Percentiles rank a stretch among this genome's conserved stretches.
Evolutionary conservation across 2,113 vertebrate species (phyloP).

Genomic region (Sclerurus mexicanus): DNA sequence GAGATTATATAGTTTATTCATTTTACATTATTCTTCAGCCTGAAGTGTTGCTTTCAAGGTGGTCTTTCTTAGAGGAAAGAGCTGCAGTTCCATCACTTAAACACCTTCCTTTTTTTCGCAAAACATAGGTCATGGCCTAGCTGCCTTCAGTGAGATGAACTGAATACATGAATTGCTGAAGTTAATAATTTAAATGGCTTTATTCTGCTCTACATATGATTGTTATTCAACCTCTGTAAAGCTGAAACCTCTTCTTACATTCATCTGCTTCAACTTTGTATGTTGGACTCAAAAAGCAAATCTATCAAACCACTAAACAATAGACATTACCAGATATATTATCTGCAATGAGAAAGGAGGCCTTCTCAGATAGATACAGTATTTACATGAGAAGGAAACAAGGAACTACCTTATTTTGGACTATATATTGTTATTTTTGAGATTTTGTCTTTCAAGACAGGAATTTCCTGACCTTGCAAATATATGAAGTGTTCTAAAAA

Average conservation of each 20-base stretch:
- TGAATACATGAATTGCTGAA: not conserved
- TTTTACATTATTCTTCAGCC: not conserved
- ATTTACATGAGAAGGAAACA: not conserved
- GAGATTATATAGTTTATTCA: not conserved
- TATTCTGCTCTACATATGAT: not conserved
- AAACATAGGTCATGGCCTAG: not conserved
- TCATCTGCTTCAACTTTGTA: not conserved
- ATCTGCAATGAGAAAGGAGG: not conserved
- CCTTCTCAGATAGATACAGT: not conserved
- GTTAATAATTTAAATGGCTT: not conserved
- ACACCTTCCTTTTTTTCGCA: not conserved
- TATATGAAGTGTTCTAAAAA: not conserved
- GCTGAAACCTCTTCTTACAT: not conserved
- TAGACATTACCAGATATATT: not conserved
- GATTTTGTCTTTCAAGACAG: not conserved
- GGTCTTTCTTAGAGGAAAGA: not conserved
- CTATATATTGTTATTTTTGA: not conserved
- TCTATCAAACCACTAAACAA: not conserved
- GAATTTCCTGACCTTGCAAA: not conserved
- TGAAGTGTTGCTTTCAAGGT: not conserved
- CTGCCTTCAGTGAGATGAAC: not conserved
- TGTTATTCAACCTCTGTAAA: not conserved
- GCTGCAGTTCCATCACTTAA: not conserved
- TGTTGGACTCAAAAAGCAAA: not conserved
- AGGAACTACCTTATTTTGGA: not conserved